These are phyloP conservation scores for Globia sparganii DNA, from an alignment of 2,888 invertebrate genomes.

Conservation along the genomic window DNA sequence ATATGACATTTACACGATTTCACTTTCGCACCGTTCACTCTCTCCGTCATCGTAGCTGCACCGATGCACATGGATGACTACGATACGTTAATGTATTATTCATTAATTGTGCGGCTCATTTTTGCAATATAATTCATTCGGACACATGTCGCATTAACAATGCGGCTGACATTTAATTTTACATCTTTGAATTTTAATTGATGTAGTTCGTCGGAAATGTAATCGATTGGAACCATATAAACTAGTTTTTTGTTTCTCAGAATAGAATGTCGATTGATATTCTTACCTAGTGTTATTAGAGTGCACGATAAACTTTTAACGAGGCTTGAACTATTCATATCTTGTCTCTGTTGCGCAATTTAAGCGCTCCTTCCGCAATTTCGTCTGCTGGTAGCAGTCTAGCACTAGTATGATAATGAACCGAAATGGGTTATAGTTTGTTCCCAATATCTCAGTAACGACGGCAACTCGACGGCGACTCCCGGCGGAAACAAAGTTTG, in stretches of 20 bases:
- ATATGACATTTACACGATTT: constrained; percentile 72
- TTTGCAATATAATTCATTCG: constrained; percentile 66
- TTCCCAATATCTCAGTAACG: constrained; percentile 77
- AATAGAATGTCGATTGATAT: constrained; percentile 27
- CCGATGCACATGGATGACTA: constrained; percentile 77
- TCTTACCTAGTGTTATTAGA: constrained; percentile 27
- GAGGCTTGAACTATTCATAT: constrained; percentile 67
- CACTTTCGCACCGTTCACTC: constrained; percentile 81
- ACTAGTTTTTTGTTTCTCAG: constrained; percentile 35
- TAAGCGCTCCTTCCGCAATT: constrained; percentile 63
- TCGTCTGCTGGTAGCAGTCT: constrained; percentile 64
- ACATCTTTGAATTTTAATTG: constrained; percentile 58
- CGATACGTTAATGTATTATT: constrained; percentile 75
- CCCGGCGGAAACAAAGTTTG: constrained; percentile 87
- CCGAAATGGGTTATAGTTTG: constrained; percentile 77
- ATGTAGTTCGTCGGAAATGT: constrained; percentile 38
- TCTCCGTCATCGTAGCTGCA: constrained; percentile 73
- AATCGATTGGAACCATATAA: constrained; percentile 19
- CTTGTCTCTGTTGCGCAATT: constrained; percentile 67
- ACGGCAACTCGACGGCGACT: constrained; percentile 74
- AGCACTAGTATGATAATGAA: constrained; percentile 75
- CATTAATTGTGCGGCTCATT: constrained; percentile 65
- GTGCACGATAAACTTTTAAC: constrained; percentile 62
- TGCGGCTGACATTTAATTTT: constrained; percentile 57
- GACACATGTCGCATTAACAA: constrained; percentile 61